Evolutionary conservation across 2,797 vertebrate genomes (phyloP).

Genomic region (Siniperca obscura): DNA sequence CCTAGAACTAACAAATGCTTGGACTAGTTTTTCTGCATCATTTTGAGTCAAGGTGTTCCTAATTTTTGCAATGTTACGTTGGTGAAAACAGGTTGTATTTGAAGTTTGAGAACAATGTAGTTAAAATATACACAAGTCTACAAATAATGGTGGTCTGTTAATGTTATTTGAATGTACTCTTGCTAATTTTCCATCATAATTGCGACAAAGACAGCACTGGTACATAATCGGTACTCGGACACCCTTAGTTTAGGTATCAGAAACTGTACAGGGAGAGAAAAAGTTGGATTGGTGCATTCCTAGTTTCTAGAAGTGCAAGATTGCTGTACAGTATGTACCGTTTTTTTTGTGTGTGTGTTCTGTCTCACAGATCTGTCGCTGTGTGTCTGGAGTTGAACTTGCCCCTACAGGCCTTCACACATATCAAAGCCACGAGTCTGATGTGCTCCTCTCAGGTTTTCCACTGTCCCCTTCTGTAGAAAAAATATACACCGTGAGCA

Average conservation of each 20-base stretch:
- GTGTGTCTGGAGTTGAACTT: constrained; percentile 41
- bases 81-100: too few relatives aligned
- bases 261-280: background rate
- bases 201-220: background rate
- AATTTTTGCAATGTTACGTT: too few relatives aligned
- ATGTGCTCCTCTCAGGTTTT: constrained; percentile 38
- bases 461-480: constrained; percentile 30
- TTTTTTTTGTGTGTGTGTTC: background rate
- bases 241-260: background rate
- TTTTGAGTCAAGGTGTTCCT: too few relatives aligned
- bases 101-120: too few relatives aligned
- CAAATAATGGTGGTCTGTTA: background rate
- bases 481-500: constrained; percentile 34
- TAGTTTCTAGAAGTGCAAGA: background rate
- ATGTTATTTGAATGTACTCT: background rate
- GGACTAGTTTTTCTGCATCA: too few relatives aligned
- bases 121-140: background rate
- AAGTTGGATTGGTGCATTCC: background rate
- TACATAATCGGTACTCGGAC: background rate
- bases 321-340: background rate
- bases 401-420: constrained; percentile 52
- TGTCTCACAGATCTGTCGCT: constrained; percentile 7
- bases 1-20: too few relatives aligned
- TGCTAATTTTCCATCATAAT: background rate
- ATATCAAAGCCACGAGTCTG: constrained; percentile 34